Percentiles rank a stretch among this genome's conserved stretches.
Evolutionary conservation across 2,797 vertebrate genomes (phyloP).

Genomic region (Danio jaintianensis): DNA sequence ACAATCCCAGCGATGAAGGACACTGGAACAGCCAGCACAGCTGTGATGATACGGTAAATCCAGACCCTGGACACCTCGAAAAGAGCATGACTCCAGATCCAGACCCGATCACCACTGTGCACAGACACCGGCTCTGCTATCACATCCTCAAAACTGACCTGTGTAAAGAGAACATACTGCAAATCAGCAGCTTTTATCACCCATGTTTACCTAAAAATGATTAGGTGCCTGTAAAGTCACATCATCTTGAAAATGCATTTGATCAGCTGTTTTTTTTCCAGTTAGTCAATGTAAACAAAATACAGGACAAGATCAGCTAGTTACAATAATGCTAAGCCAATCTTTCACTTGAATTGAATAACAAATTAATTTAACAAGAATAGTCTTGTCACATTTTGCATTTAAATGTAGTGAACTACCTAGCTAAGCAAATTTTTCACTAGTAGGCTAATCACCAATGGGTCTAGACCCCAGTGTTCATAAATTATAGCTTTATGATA

Average conservation of each 20-base stretch:
- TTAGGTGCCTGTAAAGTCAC: background rate
- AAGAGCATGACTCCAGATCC: conserved; percentile 82
- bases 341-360: no score
- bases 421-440: background rate
- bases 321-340: no score
- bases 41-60: conserved; percentile 78
- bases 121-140: conserved; percentile 81
- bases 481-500: background rate
- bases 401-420: no score
- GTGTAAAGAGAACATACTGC: conserved; percentile 32
- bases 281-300: no score
- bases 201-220: background rate
- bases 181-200: background rate
- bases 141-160: conserved; percentile 84
- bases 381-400: no score
- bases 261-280: no score
- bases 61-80: conserved; percentile 80
- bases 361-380: no score
- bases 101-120: conserved; percentile 80
- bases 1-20: conserved; percentile 77
- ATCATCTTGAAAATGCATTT: background rate
- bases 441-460: background rate
- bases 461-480: background rate
- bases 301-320: no score
- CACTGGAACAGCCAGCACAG: conserved; percentile 76